phyloP scores from a whole-genome alignment of 1,140 invertebrate species.

The Stegodyphus dumicola region DNA sequence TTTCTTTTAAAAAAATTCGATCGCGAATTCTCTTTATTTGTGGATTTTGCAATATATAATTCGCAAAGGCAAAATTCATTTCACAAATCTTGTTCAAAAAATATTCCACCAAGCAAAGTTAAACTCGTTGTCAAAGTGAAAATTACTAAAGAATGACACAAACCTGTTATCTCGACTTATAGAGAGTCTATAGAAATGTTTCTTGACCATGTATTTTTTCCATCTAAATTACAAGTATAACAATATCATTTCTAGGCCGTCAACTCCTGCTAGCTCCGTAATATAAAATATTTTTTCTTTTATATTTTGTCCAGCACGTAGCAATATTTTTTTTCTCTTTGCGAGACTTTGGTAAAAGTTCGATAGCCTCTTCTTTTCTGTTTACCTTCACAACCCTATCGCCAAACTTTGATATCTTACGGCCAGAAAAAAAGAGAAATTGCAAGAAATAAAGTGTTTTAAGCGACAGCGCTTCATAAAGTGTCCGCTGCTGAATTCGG shows the following conservation, averaged over 20 bases:
- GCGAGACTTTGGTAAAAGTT: background rate
- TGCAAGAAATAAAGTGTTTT: conserved; percentile 41
- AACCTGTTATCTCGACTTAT: background rate
- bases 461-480: conserved; percentile 45
- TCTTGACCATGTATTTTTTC: background rate
- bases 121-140: too few relatives aligned
- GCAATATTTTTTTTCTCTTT: conserved; percentile 10
- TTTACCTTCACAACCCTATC: conserved; percentile 33
- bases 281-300: conserved; percentile 16
- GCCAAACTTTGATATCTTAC: background rate
- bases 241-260: background rate
- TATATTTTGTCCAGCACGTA: conserved; percentile 16
- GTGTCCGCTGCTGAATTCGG: conserved; percentile 29
- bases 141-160: too few relatives aligned
- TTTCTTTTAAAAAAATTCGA: too few relatives aligned
- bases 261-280: background rate
- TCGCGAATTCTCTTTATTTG: too few relatives aligned
- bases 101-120: too few relatives aligned
- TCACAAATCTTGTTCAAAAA: too few relatives aligned
- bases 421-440: background rate
- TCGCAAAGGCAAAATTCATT: too few relatives aligned
- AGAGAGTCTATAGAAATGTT: background rate
- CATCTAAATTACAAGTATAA: background rate
- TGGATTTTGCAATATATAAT: too few relatives aligned
- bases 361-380: background rate